Evolutionary conservation across 2,797 vertebrate species (phyloP), one percentile per base, ranked within the genome.

Genomic region (Coccyzus lansbergi): DNA sequence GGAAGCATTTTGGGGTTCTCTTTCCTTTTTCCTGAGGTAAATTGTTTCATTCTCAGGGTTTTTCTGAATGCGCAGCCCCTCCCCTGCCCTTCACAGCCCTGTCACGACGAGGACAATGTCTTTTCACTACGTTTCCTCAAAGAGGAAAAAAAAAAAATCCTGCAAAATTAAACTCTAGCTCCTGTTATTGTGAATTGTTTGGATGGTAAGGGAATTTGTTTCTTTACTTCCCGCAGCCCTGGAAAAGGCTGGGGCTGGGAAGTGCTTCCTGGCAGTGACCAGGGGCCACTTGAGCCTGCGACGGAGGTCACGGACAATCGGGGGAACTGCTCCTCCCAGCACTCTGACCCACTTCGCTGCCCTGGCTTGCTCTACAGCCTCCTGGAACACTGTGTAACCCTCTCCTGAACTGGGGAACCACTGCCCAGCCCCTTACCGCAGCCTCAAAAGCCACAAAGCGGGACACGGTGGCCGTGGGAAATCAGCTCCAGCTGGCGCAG

Each of bases 321-420:
- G 70, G 93, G 93, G 95, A 96, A 97, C 89, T 96, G 91, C 91
- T 95, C 92, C 93, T 90, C 90, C 94, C 93, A 72, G 80, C 63
- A 64, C 80, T 40, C 74, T 75, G 65, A 84, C 79, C 78, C 75
- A 70, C 0, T 31, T 68, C 48, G 28, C 68, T 94, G 36, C 55
- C 72, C 20, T 6, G 71, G 58, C 76, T 85, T 60, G 60, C 0
- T 0, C 49, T 72, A 51, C 38, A 87, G 82, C 58, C 64, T 86
- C 82, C 88, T n/a, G 60, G 53, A 56, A 68, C 3, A 56, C 36
- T 74, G 64, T 42, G 21, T 24, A 24, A 22, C 21, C 44, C 44
- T 44, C 18, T 44, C 40, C 9, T 38, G 38, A 38, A 38, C 38
- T 46, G 22, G 9, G 12, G 38, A 38, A 38, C 4, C 19, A 8